These are phyloP conservation scores for Lates japonicus DNA, from an alignment of 2,797 vertebrate genomes.

Conservation along the genomic window DNA sequence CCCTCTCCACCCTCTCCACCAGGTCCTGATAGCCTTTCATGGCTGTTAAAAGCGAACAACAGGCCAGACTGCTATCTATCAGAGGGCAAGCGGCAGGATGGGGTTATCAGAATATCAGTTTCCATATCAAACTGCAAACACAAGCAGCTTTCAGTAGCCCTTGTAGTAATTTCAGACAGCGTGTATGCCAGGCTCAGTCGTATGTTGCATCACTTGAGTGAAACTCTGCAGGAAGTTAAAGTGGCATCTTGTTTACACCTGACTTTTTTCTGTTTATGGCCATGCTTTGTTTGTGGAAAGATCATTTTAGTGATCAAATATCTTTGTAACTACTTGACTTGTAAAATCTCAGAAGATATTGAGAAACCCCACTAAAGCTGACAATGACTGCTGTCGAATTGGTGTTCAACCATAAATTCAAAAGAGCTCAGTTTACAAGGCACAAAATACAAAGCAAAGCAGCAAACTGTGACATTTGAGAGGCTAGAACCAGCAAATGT, in stretches of 20 bases:
- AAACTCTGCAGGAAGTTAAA: slow-evolving; percentile 9
- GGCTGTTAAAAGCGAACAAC: slow-evolving; percentile 47
- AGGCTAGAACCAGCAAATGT: neutral
- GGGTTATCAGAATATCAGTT: slow-evolving; percentile 67
- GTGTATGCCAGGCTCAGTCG: neutral
- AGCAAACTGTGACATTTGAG: neutral
- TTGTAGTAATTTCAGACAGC: slow-evolving; percentile 35
- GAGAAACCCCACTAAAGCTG: neutral
- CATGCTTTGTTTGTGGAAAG: neutral
- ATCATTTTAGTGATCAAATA: neutral
- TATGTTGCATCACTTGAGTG: neutral
- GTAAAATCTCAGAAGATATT: neutral
- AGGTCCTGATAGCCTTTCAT: slow-evolving; percentile 45
- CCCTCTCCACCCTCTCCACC: neutral
- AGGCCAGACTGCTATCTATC: slow-evolving; percentile 24
- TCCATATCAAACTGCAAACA: slow-evolving; percentile 64
- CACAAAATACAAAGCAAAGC: neutral
- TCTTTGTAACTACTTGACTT: neutral
- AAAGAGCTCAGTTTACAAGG: neutral
- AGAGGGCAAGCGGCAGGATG: slow-evolving; percentile 44
- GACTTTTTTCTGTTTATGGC: neutral
- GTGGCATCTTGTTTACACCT: neutral
- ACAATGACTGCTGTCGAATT: neutral
- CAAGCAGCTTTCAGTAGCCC: slow-evolving; percentile 48
- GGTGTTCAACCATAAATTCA: no score